Conservation (phyloP, 2,797 vertebrate species). For the Myoxocephalus aenaeus region DNA sequence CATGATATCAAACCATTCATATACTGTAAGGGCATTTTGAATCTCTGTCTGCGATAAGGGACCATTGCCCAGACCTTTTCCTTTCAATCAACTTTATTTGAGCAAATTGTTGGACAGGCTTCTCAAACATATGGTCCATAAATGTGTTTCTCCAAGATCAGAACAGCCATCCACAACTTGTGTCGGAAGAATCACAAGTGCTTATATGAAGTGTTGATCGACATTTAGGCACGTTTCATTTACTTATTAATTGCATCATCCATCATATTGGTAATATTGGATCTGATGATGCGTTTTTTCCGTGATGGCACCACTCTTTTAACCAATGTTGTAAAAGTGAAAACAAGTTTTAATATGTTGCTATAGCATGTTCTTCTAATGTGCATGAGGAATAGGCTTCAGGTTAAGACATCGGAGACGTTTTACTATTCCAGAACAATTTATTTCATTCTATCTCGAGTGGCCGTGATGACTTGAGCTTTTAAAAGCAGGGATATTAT, state of each 20-base stretch:
- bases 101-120: conserved; percentile 17
- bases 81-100: conserved; percentile 34
- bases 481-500: conserved; percentile 61
- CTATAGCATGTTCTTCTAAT: background rate
- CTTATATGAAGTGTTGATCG: background rate
- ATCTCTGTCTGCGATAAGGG: background rate
- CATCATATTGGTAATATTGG: background rate
- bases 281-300: conserved; percentile 1
- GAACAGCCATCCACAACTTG: conserved; percentile 8
- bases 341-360: background rate
- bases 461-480: conserved; percentile 32
- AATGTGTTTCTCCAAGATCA: conserved; percentile 17
- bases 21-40: background rate
- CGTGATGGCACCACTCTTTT: background rate
- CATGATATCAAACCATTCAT: conserved; percentile 6
- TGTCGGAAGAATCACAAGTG: conserved; percentile 8
- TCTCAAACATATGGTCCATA: conserved; percentile 18
- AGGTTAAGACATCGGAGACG: conserved; percentile 12
- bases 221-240: background rate
- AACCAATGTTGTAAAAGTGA: background rate
- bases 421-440: conserved; percentile 1
- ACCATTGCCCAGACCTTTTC: conserved; percentile 12
- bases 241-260: background rate
- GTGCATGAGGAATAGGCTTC: conserved; percentile 24
- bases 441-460: conserved; percentile 37